phyloP scores from a whole-genome alignment of 2,113 vertebrate species.

The Porphyrio hochstetteri region DNA sequence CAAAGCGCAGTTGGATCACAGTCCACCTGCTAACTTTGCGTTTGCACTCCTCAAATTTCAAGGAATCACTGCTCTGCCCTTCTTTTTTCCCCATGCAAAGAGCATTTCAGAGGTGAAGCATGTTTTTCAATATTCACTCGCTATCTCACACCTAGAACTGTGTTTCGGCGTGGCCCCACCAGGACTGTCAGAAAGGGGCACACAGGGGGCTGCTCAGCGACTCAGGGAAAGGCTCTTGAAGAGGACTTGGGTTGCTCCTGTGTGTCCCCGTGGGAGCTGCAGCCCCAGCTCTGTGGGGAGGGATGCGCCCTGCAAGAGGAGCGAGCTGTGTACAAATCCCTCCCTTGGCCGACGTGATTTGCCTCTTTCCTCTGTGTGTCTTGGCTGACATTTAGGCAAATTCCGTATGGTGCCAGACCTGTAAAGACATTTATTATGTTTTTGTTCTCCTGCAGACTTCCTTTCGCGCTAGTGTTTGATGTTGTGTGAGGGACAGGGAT shows the following conservation, averaged over 20 bases:
- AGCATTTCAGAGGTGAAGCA: neutral
- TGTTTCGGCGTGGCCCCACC: neutral
- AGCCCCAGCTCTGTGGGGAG: neutral
- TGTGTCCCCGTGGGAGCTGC: neutral
- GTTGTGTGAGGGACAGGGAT: neutral
- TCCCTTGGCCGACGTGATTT: neutral
- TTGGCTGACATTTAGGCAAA: neutral
- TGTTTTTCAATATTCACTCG: neutral
- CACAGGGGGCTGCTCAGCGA: neutral
- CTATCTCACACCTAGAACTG: neutral
- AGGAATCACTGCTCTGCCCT: neutral
- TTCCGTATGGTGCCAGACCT: neutral
- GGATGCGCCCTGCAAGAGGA: neutral
- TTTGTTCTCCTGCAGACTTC: neutral
- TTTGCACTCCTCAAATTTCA: neutral
- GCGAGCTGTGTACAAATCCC: neutral
- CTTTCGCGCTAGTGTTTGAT: neutral
- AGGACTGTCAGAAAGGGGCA: neutral
- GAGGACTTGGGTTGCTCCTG: neutral
- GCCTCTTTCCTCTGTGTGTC: neutral
- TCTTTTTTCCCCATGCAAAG: neutral
- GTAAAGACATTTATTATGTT: neutral
- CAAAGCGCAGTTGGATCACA: constrained; percentile 29
- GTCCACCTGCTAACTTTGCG: neutral
- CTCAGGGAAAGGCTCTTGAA: neutral